Base-by-base conservation (phyloP, 2,113 vertebrate species). In the Cygnus buccinator region DNA sequence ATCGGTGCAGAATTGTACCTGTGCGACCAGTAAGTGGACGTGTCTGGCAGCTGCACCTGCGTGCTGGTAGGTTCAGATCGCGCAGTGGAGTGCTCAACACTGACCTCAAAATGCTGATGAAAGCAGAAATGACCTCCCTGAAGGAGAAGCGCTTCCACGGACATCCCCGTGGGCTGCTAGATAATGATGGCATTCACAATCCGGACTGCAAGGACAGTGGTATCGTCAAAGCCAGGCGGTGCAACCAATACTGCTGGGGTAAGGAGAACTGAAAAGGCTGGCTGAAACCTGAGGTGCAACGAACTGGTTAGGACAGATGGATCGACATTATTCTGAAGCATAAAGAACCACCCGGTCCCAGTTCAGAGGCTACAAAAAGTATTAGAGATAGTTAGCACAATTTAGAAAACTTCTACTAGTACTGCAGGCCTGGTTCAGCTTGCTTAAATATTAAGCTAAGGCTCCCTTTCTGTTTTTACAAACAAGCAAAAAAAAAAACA, bases 71-170 rank as follows among this genome's bases (percentile, higher is more conserved):
- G 91, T 43, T 97, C 96, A 2, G n/a, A 59, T 54, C 54, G 21
- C 9, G 23, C 33, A 4, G 48, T 95, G 5, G 18, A 97, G 82
- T 98, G 97, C 74, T 93, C 93, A 31, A 96, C 39, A 1, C 92
- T 99, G 95, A 93, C 99, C 52, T 95, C 98, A 16, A 99, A 99
- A 94, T 99, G 99, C 79, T 99, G 90, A 98, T 99, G 98, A 98
- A 98, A 96, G 98, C 97, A 10, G 98, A 99, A 93, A 97, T 97
- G 97, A 89, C 25, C 29, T 37, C 89, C 18, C 17, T n/a, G 92
- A 74, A 15, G 78, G 13, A 4, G 4, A 98, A 37, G 50, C 0
- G 0, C 33, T 97, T 72, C 77, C 39, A 96, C 20, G 98, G 97
- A 43, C 98, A 96, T 1, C 97, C 98, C 75, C 50, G 63, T 0